These are phyloP conservation scores for Drosophila nigrodunni DNA, from an alignment of 1,140 invertebrate genomes.

Conservation along the genomic window DNA sequence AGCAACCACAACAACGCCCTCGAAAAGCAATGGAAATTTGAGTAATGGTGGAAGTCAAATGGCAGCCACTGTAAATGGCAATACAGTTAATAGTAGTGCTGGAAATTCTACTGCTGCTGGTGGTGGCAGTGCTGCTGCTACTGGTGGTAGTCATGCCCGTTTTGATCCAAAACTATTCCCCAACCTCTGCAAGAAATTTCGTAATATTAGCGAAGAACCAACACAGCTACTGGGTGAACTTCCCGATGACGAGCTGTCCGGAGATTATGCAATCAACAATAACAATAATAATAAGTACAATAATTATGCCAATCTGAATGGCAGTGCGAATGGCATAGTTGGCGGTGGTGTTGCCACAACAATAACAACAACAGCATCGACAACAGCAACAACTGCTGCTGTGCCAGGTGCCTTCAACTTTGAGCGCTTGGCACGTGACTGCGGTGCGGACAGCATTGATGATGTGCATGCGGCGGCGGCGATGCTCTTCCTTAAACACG, in stretches of 20 bases:
- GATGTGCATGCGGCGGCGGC: slow-evolving; percentile 93
- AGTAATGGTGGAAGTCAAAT: slow-evolving; percentile 44
- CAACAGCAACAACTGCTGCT: background rate
- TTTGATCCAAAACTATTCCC: slow-evolving; percentile 82
- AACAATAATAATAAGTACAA: slow-evolving; percentile 50
- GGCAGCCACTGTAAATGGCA: slow-evolving; percentile 35
- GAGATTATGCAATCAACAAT: slow-evolving; percentile 62
- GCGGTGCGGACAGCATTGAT: slow-evolving; percentile 86
- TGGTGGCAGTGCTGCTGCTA: slow-evolving; percentile 11
- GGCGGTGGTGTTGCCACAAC: background rate
- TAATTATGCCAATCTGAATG: slow-evolving; percentile 28
- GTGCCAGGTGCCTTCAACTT: slow-evolving; percentile 61
- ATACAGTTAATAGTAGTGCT: background rate
- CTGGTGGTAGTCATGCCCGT: slow-evolving; percentile 52
- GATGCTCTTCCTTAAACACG: slow-evolving; percentile 92
- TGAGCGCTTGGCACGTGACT: slow-evolving; percentile 75
- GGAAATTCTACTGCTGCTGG: slow-evolving; percentile 7
- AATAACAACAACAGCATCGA: background rate
- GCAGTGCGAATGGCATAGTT: slow-evolving; percentile 20
- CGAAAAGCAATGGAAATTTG: slow-evolving; percentile 53
- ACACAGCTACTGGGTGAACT: slow-evolving; percentile 32
- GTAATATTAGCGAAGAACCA: slow-evolving; percentile 64
- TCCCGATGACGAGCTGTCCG: slow-evolving; percentile 58
- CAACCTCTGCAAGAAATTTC: slow-evolving; percentile 76
- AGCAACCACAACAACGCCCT: slow-evolving; percentile 35